Percentiles rank a stretch among this genome's conserved stretches.
phyloP scores from a whole-genome alignment of 2,113 vertebrate species.

The Vanacampus margaritifer region DNA sequence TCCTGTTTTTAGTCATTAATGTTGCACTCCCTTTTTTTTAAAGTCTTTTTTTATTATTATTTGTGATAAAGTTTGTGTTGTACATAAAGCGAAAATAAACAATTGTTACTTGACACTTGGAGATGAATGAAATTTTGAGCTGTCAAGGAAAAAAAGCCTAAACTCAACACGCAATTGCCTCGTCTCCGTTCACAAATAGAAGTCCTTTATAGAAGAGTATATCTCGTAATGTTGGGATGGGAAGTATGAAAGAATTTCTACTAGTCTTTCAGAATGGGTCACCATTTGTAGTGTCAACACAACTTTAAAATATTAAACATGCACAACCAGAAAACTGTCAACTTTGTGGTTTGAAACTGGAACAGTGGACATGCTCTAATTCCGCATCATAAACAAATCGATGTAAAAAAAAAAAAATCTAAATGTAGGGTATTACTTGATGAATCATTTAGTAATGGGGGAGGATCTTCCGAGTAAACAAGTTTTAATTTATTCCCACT shows the following conservation, averaged over 20 bases:
- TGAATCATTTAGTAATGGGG: no score
- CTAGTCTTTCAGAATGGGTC: not conserved
- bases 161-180: not conserved
- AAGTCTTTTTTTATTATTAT: constrained; percentile 19
- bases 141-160: no score
- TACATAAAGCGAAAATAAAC: constrained; percentile 38
- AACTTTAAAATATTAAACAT: not conserved
- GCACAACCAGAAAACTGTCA: not conserved
- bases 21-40: constrained; percentile 5
- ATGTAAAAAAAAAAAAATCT: no score
- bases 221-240: no score
- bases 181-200: no score
- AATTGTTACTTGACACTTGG: not conserved
- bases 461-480: no score
- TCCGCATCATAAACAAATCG: no score
- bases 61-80: constrained; percentile 37
- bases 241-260: not conserved
- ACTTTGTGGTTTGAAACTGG: no score
- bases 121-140: not conserved
- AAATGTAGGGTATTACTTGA: no score
- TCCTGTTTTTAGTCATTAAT: not conserved
- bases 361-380: no score
- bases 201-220: not conserved
- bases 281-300: not conserved
- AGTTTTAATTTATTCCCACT: no score